phyloP scores from a whole-genome alignment of 2,113 vertebrate genomes.

The Panthera leo region DNA sequence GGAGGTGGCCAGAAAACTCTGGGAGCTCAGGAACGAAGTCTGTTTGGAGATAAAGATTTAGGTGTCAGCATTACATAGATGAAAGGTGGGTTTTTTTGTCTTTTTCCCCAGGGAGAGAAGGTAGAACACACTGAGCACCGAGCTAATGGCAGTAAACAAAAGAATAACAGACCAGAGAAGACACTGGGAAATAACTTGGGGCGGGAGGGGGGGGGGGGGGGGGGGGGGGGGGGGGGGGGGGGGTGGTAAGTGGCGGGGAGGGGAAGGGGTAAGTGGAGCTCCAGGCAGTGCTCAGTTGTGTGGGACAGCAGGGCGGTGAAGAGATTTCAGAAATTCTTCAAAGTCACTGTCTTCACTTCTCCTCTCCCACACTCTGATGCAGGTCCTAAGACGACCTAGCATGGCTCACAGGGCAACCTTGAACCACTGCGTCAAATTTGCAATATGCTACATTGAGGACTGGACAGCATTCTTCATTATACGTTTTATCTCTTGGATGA shows the following conservation, averaged over 20 bases:
- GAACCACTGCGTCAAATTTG: background rate
- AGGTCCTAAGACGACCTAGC: background rate
- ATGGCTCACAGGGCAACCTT: background rate
- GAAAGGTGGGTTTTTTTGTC: background rate
- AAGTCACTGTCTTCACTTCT: background rate
- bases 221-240: too few relatives aligned
- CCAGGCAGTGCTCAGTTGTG: rapidly evolving
- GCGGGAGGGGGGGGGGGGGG: background rate
- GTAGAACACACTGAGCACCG: background rate
- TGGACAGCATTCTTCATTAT: background rate
- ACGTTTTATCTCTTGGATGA: background rate
- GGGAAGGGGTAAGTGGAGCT: too few relatives aligned
- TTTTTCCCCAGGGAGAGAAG: background rate
- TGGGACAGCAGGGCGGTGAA: too few relatives aligned
- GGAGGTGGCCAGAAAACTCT: background rate
- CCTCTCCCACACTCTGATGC: background rate
- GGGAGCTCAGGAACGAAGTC: background rate
- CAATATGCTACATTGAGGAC: background rate
- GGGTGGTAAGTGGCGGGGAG: too few relatives aligned
- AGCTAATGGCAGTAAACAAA: background rate
- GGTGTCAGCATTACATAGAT: background rate
- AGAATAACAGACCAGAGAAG: background rate
- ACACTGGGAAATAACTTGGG: background rate
- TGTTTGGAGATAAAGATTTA: background rate
- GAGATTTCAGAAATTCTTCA: background rate